A percentile compares a stretch with the other conserved stretches of the same genome.
Evolutionary conservation across 2,113 vertebrate species (phyloP).

Genomic region (Odontesthes bonariensis): DNA sequence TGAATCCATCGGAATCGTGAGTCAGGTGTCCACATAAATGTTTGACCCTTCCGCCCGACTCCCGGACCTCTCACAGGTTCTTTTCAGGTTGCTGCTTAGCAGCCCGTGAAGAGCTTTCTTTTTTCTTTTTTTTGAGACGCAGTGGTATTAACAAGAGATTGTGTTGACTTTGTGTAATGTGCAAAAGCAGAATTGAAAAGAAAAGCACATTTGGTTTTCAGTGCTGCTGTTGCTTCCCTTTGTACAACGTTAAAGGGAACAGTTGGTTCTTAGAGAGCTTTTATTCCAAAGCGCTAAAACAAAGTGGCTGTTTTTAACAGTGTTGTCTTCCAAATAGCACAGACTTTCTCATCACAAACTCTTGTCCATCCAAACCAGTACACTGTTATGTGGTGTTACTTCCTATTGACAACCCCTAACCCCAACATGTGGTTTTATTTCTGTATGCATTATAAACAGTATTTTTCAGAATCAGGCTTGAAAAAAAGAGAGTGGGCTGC

Average conservation of each 20-base stretch:
- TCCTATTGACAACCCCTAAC: constrained; percentile 9
- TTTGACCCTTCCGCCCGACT: constrained; percentile 44
- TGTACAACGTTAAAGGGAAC: constrained; percentile 63
- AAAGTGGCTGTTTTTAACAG: constrained; percentile 34
- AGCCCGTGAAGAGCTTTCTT: constrained; percentile 36
- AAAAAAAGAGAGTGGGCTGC: not conserved
- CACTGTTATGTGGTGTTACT: constrained; percentile 24
- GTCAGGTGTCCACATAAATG: constrained; percentile 30
- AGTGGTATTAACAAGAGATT: constrained; percentile 63
- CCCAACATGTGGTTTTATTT: constrained; percentile 1
- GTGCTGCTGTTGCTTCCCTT: constrained; percentile 43
- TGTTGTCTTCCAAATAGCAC: constrained; percentile 32
- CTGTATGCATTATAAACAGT: not conserved
- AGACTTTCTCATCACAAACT: constrained; percentile 23
- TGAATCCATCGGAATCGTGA: constrained; percentile 35
- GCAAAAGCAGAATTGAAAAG: constrained; percentile 58
- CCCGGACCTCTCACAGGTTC: constrained; percentile 13
- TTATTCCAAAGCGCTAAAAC: constrained; percentile 66
- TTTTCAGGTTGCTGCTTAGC: constrained; percentile 5
- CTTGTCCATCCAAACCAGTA: constrained; percentile 13
- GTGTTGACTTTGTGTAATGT: constrained; percentile 66
- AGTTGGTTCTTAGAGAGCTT: constrained; percentile 59
- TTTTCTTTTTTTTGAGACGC: constrained; percentile 60
- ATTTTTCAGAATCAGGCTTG: not conserved
- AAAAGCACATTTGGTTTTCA: constrained; percentile 60